These are phyloP conservation scores for Eufriesea mexicana DNA, from an alignment of 1,140 invertebrate genomes.

Conservation along the genomic window DNA sequence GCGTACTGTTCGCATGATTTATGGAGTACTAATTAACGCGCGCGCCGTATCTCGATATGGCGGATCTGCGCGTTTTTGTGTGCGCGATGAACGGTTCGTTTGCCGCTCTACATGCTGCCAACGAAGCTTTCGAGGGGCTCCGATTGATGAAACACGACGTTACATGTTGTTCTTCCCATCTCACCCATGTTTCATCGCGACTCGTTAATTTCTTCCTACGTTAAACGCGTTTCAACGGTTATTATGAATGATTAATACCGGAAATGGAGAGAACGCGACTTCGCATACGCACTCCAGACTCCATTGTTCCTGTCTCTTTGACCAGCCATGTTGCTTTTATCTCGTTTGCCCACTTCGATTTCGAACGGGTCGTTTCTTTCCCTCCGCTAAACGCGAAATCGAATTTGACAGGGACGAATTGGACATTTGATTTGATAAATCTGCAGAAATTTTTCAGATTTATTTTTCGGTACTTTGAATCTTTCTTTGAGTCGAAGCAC, in stretches of 20 bases:
- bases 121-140: not conserved
- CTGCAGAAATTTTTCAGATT: too few species aligned
- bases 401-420: too few species aligned
- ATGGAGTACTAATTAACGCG: slow-evolving; percentile 69
- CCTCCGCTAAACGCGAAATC: too few species aligned
- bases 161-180: slow-evolving; percentile 1
- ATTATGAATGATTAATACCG: slow-evolving; percentile 5
- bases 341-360: not conserved
- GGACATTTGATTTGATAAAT: too few species aligned
- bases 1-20: slow-evolving; percentile 69
- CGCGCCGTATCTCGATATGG: slow-evolving; percentile 53
- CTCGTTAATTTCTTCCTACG: slow-evolving; percentile 19
- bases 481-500: too few species aligned
- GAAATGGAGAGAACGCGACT: not conserved
- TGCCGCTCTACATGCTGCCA: slow-evolving; percentile 21
- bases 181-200: slow-evolving; percentile 18
- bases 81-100: slow-evolving; percentile 51
- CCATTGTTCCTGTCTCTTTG: not conserved
- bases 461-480: too few species aligned
- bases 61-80: slow-evolving; percentile 25
- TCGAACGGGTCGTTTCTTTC: too few species aligned
- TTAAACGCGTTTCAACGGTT: not conserved
- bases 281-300: too few species aligned
- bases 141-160: slow-evolving; percentile 13
- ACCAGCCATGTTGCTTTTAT: not conserved